Evolutionary conservation across 2,797 vertebrate genomes (phyloP).

Genomic region (Carduelis carduelis): DNA sequence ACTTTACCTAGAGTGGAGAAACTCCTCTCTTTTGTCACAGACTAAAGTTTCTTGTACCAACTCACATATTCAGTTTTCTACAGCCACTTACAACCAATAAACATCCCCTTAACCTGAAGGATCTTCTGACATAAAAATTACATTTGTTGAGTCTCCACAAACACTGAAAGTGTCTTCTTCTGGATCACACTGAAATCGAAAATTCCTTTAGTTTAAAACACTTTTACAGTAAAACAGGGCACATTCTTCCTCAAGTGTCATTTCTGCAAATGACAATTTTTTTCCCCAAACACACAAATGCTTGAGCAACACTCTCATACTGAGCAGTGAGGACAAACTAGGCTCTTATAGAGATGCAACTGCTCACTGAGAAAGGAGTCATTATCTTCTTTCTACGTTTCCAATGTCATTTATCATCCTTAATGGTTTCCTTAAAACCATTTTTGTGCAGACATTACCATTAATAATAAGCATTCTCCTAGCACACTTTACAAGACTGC

Average conservation of each 20-base stretch:
- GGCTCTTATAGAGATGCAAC: neutral
- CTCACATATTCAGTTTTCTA: neutral
- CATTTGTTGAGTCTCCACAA: neutral
- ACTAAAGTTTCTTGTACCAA: neutral
- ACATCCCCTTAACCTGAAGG: neutral
- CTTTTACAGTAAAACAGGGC: neutral
- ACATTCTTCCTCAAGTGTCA: neutral
- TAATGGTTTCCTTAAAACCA: neutral
- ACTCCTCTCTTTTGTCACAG: neutral
- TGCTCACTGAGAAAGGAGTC: neutral
- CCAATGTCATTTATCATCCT: neutral
- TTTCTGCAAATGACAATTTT: neutral
- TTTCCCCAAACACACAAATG: neutral
- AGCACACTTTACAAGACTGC: neutral
- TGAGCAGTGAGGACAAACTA: neutral
- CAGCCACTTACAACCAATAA: neutral
- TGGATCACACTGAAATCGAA: neutral
- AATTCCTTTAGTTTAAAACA: neutral
- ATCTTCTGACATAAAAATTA: neutral
- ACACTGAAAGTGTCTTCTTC: neutral
- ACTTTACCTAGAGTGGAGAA: neutral
- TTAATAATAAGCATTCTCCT: neutral
- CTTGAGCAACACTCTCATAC: neutral
- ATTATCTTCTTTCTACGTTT: neutral
- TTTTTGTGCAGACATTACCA: neutral